Base-by-base conservation (phyloP, 2,113 vertebrate species). In the Pimephales promelas region DNA sequence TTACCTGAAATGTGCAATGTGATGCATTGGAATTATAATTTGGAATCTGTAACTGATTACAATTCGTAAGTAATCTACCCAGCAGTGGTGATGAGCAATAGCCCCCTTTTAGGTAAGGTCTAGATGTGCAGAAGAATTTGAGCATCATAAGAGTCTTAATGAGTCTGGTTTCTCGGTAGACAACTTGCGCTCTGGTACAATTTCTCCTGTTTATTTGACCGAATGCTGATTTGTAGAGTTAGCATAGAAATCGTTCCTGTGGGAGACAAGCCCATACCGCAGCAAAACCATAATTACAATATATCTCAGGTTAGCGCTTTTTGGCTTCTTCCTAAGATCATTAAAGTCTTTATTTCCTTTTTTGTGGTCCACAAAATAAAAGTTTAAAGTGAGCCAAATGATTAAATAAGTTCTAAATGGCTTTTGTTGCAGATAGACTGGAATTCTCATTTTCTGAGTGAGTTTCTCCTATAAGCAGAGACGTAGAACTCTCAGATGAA, bases 261-360 rank as follows among this genome's bases (percentile, higher is more conserved):
- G 80, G 24, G 34, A 78, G 18, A 28, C 47, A 56, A 66, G 61
- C 34, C 47, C 56, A 28, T 68, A 84, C 26, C 28, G 26, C 57
- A 49, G 22, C 22, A 47, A 78, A 77, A 84, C 78, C 52, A 75
- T 83, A 75, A 83, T 83, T 74, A 75, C 54, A 28, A 47, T 66
- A 36, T 26, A 52, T 76, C 18, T 80, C 45, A 66, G 43, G 36
- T 20, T 73, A 20, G 31, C 34, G 49, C 43, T 86, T 56, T 56
- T 77, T 76, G 36, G 49, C 31, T 79, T 49, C 45, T 56, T 75
- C 59, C 57, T 75, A 54, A 70, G 49, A 76, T 85, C 49, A 62
- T 49, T 64, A n/a, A 43, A 59, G 7, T 52, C 40, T 52, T 66
- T 20, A 61, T 52, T 77, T 82, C 54, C 68, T 82, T 52, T 52